These are phyloP conservation scores for Ricordea florida DNA, from an alignment of 92 coral and sea anemone species.

Conservation along the genomic window DNA sequence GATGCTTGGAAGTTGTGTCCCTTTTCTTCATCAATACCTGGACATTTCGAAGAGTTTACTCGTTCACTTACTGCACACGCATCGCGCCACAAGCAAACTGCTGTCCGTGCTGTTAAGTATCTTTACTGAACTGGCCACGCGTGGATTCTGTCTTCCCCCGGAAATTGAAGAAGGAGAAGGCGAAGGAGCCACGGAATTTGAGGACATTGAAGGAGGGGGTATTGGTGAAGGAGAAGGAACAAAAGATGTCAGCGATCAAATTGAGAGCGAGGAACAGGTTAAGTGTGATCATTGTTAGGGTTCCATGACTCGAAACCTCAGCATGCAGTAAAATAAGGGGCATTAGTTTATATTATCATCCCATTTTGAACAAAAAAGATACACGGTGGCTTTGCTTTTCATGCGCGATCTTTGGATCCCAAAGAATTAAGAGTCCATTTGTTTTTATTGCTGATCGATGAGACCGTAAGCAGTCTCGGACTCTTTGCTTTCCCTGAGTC, in stretches of 20 bases:
- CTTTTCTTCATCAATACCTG: conserved; percentile 80
- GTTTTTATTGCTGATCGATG: too few relatives aligned
- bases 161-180: conserved; percentile 88
- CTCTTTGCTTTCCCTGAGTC: too few relatives aligned
- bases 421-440: too few relatives aligned
- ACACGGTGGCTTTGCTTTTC: too few relatives aligned
- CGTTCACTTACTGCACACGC: conserved; percentile 60
- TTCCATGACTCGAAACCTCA: too few relatives aligned
- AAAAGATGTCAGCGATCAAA: conserved; percentile 97
- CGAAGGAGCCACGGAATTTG: conserved; percentile 92
- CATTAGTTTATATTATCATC: too few relatives aligned
- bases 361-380: too few relatives aligned
- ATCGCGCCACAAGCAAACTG: conserved; percentile 80
- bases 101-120: conserved; percentile 83
- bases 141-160: conserved; percentile 96
- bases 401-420: too few relatives aligned
- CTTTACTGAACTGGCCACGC: conserved; percentile 83
- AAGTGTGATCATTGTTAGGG: too few relatives aligned
- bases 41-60: conserved; percentile 66
- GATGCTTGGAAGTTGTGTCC: conserved; percentile 18
- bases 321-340: too few relatives aligned
- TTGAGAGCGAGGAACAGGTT: conserved; percentile 96
- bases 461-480: too few relatives aligned
- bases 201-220: conserved; percentile 92
- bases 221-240: conserved; percentile 97